These are phyloP conservation scores for Caiman crocodilus DNA, from an alignment of 2,797 vertebrate species.

Conservation along the genomic window DNA sequence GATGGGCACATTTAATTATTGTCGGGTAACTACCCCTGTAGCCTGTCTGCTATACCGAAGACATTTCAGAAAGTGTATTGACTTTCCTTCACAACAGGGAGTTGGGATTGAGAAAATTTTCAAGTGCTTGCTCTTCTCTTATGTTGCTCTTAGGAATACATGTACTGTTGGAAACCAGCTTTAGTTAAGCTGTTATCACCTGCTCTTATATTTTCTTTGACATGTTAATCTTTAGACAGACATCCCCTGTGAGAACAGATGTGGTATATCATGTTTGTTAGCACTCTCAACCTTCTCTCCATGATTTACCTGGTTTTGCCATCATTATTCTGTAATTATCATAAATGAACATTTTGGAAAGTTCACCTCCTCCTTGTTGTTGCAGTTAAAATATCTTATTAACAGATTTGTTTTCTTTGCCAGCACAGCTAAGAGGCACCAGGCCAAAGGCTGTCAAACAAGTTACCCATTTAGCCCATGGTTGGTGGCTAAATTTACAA, in stretches of 20 bases:
- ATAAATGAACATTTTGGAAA: constrained; percentile 72
- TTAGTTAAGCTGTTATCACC: constrained; percentile 81
- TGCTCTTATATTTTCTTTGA: constrained; percentile 82
- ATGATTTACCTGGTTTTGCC: constrained; percentile 61
- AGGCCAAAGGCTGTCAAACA: constrained; percentile 73
- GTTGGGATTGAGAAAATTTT: constrained; percentile 66
- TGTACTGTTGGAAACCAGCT: constrained; percentile 71
- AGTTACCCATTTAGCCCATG: constrained; percentile 25
- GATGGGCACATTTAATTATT: constrained; percentile 42
- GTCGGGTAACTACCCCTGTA: neutral
- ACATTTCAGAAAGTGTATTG: constrained; percentile 27
- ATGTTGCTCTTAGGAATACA: constrained; percentile 79
- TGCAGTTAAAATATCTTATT: constrained; percentile 72
- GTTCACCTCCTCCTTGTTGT: constrained; percentile 73
- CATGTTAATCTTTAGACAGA: constrained; percentile 79
- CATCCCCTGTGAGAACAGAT: constrained; percentile 81
- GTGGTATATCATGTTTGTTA: constrained; percentile 77
- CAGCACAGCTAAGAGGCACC: constrained; percentile 63
- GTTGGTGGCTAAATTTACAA: constrained; percentile 21
- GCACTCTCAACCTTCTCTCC: constrained; percentile 54
- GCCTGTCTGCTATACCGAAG: constrained; percentile 40
- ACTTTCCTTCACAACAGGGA: constrained; percentile 58
- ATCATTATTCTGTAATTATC: constrained; percentile 75
- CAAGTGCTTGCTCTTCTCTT: constrained; percentile 73
- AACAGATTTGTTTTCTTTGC: constrained; percentile 74